Evolutionary conservation across 2,888 invertebrate genomes (phyloP), one percentile per base, ranked within the genome.

Genomic region (Luffia ferchaultella): DNA sequence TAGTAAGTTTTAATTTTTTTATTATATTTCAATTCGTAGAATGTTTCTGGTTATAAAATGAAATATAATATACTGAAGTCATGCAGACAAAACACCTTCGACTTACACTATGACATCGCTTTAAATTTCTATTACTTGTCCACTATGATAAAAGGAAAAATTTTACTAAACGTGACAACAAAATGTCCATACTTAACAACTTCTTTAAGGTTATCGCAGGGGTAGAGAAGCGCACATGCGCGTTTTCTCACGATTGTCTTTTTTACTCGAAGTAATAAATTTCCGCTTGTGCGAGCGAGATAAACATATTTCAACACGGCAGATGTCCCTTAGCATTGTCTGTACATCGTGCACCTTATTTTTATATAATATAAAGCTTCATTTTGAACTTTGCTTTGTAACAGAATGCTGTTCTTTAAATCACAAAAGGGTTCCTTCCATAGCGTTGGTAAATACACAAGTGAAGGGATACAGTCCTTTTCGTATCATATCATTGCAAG

Each of bases 1-100:
- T 61, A 87, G 90, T 90, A 74, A 88, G 89, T 79, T 50, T 50
- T 44, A 47, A 54, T 44, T 49, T 52, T 49, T 45, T 19, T 49
- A 16, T 30, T 45, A 18, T 45, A n/a, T n/a, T n/a, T n/a, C n/a
- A n/a, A n/a, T n/a, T n/a, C n/a, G n/a, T n/a, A n/a, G n/a, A n/a
- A n/a, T n/a, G n/a, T n/a, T n/a, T n/a, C n/a, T n/a, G n/a, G n/a
- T n/a, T n/a, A n/a, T n/a, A n/a, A n/a, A n/a, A n/a, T n/a, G n/a
- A n/a, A n/a, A n/a, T n/a, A n/a, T n/a, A n/a, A n/a, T n/a, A n/a
- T n/a, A n/a, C n/a, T n/a, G n/a, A n/a, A n/a, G n/a, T n/a, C n/a
- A n/a, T n/a, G n/a, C n/a, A n/a, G n/a, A n/a, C n/a, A n/a, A n/a
- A n/a, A n/a, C n/a, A n/a, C n/a, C n/a, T n/a, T n/a, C n/a, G n/a